A percentile compares a stretch with the other conserved stretches of the same genome.
phyloP scores from a whole-genome alignment of 1,140 invertebrate genomes.

The Penaeus japonicus region DNA sequence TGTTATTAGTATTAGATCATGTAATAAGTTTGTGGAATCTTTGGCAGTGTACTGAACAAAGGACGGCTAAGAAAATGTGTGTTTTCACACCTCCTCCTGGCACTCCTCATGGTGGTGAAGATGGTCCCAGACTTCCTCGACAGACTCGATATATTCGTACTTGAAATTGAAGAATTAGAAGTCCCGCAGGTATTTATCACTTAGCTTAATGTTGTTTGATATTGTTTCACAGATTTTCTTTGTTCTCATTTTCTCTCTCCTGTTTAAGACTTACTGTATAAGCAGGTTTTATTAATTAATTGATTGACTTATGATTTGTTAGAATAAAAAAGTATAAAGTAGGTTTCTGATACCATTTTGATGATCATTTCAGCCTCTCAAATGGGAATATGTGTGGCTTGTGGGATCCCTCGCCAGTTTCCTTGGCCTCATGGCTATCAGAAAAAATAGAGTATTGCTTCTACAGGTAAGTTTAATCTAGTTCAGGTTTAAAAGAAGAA shows the following conservation, averaged over 20 bases:
- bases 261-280: too few relatives aligned
- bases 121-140: slow-evolving; percentile 90
- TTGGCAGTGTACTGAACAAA: slow-evolving; percentile 86
- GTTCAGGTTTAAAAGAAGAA: not conserved
- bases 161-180: slow-evolving; percentile 92
- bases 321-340: not conserved
- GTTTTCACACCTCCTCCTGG: slow-evolving; percentile 89
- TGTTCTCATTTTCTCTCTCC: not conserved
- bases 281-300: too few relatives aligned
- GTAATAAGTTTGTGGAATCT: not conserved
- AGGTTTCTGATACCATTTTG: not conserved
- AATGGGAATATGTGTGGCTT: slow-evolving; percentile 96
- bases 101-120: slow-evolving; percentile 90
- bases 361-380: slow-evolving; percentile 73
- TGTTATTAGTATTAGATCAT: too few relatives aligned
- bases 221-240: not conserved
- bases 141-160: slow-evolving; percentile 89
- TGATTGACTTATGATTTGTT: too few relatives aligned
- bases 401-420: slow-evolving; percentile 84
- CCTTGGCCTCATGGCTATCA: slow-evolving; percentile 82
- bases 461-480: slow-evolving; percentile 45
- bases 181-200: slow-evolving; percentile 78
- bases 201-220: not conserved
- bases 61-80: slow-evolving; percentile 90
- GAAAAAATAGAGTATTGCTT: slow-evolving; percentile 51